Evolutionary conservation across 2,113 vertebrate species (phyloP).

Genomic region (Montifringilla adamsi): DNA sequence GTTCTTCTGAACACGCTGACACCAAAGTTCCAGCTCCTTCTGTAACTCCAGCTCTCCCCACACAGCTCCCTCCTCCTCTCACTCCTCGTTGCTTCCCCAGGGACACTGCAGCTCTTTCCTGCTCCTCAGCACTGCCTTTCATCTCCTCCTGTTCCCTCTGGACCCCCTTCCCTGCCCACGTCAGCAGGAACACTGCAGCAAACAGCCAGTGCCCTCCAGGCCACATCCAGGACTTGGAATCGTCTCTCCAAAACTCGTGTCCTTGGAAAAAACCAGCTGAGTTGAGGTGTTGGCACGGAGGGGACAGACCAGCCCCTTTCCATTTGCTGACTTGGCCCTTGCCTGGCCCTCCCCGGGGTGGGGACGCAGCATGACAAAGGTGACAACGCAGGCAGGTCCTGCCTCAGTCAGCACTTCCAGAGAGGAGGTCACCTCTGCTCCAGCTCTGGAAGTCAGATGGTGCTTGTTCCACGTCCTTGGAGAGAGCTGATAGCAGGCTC

Average conservation of each 20-base stretch:
- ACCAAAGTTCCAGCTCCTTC: background rate
- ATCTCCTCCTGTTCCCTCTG: background rate
- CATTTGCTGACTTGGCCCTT: background rate
- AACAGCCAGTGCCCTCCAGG: background rate
- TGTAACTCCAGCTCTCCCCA: background rate
- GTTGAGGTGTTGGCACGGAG: background rate
- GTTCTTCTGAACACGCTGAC: background rate
- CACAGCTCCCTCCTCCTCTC: background rate
- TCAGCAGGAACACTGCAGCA: background rate
- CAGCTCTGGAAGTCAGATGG: background rate
- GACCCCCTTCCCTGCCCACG: background rate
- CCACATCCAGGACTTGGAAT: background rate
- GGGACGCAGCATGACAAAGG: conserved; percentile 8
- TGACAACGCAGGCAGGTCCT: background rate
- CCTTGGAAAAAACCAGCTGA: conserved; percentile 24
- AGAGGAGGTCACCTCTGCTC: conserved; percentile 16
- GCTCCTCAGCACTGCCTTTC: background rate
- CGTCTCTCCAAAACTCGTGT: background rate
- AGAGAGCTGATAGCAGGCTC: background rate
- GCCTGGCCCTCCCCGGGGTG: background rate
- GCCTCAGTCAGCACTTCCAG: conserved; percentile 41
- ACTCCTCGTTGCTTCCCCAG: background rate
- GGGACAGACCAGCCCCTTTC: background rate
- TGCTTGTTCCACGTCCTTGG: background rate
- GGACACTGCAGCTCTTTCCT: background rate